Conservation (phyloP, 2,113 vertebrate species). For the Sula dactylatra region DNA sequence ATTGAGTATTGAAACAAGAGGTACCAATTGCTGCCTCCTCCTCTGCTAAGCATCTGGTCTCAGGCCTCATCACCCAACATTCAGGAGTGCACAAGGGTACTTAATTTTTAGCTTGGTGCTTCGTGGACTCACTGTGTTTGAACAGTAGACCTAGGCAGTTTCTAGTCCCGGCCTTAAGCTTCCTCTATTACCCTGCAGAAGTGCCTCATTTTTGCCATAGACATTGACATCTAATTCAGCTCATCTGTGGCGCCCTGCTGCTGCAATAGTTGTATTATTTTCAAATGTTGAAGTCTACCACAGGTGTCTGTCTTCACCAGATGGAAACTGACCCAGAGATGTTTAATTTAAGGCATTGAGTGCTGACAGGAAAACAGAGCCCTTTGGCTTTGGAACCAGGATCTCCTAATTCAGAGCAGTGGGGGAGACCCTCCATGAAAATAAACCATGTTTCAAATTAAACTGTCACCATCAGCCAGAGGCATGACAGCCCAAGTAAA, state of each 20-base stretch:
- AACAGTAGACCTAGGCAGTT: neutral
- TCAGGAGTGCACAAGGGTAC: neutral
- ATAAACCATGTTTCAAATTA: neutral
- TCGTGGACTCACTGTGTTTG: neutral
- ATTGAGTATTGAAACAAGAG: neutral
- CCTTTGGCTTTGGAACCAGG: neutral
- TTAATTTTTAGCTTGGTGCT: neutral
- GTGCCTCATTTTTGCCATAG: neutral
- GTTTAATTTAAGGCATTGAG: neutral
- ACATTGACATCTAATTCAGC: neutral
- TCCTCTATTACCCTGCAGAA: neutral
- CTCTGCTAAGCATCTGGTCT: neutral
- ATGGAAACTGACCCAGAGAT: neutral
- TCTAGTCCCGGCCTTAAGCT: neutral
- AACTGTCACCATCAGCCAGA: neutral
- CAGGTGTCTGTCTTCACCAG: neutral
- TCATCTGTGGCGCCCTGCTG: neutral
- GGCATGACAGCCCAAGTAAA: neutral
- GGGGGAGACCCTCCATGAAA: neutral
- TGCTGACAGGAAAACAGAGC: neutral
- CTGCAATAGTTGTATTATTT: neutral
- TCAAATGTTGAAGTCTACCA: neutral
- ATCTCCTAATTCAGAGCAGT: neutral
- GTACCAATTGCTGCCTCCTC: neutral
- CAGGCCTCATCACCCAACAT: neutral